phyloP scores from a whole-genome alignment of 2,797 vertebrate genomes.

The Poeciliopsis presidionis region DNA sequence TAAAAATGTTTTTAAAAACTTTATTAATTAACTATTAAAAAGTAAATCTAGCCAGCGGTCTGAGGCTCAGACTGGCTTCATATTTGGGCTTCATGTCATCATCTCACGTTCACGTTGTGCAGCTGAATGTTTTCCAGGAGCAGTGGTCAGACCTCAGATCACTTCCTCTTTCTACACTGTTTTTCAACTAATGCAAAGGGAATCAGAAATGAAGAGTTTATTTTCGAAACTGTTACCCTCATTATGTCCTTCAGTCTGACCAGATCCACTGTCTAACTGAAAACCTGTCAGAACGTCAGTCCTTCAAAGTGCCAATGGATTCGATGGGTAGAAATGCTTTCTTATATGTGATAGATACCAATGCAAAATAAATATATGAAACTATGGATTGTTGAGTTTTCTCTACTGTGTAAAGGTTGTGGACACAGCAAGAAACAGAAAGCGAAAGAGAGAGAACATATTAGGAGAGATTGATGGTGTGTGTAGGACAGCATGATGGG shows the following conservation, averaged over 20 bases:
- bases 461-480: background rate
- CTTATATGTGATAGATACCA: constrained; percentile 23
- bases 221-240: constrained; percentile 15
- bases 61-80: background rate
- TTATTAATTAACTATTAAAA: constrained; percentile 28
- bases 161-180: background rate
- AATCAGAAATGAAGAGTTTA: background rate
- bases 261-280: constrained; percentile 20
- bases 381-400: background rate
- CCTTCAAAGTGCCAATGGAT: constrained; percentile 64
- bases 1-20: background rate
- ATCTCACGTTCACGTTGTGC: constrained; percentile 3
- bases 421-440: background rate
- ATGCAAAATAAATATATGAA: constrained; percentile 2
- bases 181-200: background rate
- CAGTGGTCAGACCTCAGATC: background rate
- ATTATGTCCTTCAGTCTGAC: background rate
- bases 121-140: constrained; percentile 5
- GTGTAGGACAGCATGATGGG: background rate
- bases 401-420: background rate
- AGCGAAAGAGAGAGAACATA: background rate
- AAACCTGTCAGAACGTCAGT: constrained; percentile 16
- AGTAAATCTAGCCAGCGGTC: constrained; percentile 11
- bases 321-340: constrained; percentile 23
- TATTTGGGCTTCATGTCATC: background rate